phyloP scores from a whole-genome alignment of 2,113 vertebrate species.

The Girardinichthys multiradiatus region DNA sequence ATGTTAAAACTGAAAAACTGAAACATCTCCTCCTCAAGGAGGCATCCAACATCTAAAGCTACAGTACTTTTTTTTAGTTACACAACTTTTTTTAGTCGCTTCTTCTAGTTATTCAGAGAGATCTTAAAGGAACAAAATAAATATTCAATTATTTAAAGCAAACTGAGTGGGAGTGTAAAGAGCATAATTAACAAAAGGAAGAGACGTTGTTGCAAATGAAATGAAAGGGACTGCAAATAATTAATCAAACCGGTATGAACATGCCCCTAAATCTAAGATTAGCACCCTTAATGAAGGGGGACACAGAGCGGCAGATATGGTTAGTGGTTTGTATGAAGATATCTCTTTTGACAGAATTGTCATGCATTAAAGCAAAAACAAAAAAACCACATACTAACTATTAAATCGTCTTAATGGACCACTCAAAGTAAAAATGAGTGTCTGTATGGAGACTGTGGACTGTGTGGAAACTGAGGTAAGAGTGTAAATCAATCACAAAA shows the following conservation, averaged over 20 bases:
- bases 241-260: conserved; percentile 23
- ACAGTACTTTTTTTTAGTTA: conserved; percentile 6
- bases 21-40: conserved; percentile 8
- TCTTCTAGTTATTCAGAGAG: background rate
- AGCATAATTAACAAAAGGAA: conserved; percentile 20
- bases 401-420: conserved; percentile 56
- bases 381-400: background rate
- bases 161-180: background rate
- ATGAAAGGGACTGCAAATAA: conserved; percentile 28
- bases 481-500: conserved; percentile 27
- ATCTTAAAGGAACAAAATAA: background rate
- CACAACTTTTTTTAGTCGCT: background rate
- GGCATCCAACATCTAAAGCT: background rate
- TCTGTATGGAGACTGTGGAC: conserved; percentile 22
- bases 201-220: conserved; percentile 36
- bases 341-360: conserved; percentile 45
- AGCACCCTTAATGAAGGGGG: conserved; percentile 48
- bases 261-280: conserved; percentile 27
- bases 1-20: background rate
- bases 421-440: conserved; percentile 10
- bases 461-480: conserved; percentile 53
- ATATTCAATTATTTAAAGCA: background rate
- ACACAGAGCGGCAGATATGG: conserved; percentile 9
- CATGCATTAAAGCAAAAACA: conserved; percentile 29
- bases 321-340: background rate